Percentiles rank a stretch among this genome's conserved stretches.
phyloP scores from a whole-genome alignment of 92 coral and sea anemone species.

The Porites cylindrica region DNA sequence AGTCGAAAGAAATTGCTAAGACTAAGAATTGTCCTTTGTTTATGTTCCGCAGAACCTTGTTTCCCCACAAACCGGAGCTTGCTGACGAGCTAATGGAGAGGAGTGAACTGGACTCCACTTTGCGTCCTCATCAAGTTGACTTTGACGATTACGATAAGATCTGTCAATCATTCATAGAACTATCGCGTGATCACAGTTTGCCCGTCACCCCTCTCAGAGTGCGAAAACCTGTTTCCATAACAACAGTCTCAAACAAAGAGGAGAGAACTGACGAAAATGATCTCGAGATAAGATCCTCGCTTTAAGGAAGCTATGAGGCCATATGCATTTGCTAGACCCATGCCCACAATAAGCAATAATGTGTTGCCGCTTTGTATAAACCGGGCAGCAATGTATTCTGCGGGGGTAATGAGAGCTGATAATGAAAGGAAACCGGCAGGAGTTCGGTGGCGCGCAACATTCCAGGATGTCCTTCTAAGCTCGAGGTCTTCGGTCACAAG shows the following conservation, averaged over 20 bases:
- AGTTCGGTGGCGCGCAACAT: no score
- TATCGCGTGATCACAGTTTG: constrained; percentile 58
- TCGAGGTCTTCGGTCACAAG: no score
- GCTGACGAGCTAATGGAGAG: constrained; percentile 71
- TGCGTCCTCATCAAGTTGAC: constrained; percentile 83
- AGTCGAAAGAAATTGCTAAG: no score
- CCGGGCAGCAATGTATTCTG: no score
- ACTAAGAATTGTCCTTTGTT: background rate
- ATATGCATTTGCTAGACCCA: background rate
- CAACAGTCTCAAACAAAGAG: constrained; percentile 1
- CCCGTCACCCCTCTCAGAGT: constrained; percentile 80
- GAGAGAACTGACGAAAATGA: background rate
- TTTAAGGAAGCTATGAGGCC: background rate
- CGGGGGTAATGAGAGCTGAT: no score
- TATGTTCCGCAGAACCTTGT: constrained; percentile 66
- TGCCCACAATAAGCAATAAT: background rate
- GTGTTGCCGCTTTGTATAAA: background rate
- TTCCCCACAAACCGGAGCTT: constrained; percentile 80
- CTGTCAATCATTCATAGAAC: constrained; percentile 76
- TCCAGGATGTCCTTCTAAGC: no score
- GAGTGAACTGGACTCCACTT: constrained; percentile 81
- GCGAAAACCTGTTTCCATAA: constrained; percentile 71
- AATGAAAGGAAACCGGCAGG: no score
- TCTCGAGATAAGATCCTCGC: background rate
- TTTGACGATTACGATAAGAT: constrained; percentile 81